These are phyloP conservation scores for Pandemis cinnamomeana DNA, from an alignment of 2,888 invertebrate genomes.

Conservation along the genomic window DNA sequence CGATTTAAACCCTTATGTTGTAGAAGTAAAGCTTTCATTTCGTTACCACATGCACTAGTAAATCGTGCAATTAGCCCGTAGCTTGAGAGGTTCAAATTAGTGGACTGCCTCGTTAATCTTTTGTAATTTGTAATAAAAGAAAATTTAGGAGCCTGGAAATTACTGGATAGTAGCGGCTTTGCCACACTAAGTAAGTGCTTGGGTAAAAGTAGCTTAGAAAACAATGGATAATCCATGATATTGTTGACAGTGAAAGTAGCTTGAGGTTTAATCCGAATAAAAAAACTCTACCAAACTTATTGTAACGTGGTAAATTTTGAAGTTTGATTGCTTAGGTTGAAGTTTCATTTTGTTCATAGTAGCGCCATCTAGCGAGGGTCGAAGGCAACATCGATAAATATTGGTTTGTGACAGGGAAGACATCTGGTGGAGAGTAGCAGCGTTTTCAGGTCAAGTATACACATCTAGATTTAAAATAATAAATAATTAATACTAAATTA, in stretches of 20 bases:
- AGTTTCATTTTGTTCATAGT: too few relatives aligned
- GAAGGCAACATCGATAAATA: too few relatives aligned
- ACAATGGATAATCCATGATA: not conserved
- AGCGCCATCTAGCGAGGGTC: too few relatives aligned
- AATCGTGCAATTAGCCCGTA: slow-evolving; percentile 40
- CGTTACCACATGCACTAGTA: slow-evolving; percentile 12
- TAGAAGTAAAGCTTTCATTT: slow-evolving; percentile 4
- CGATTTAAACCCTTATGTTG: not conserved
- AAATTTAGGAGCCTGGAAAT: slow-evolving; percentile 53
- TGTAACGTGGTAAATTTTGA: too few relatives aligned
- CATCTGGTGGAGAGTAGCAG: too few relatives aligned
- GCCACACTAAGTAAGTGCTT: not conserved
- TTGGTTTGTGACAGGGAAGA: too few relatives aligned
- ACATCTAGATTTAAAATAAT: too few relatives aligned
- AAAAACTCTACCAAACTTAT: not conserved
- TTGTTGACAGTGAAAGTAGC: not conserved
- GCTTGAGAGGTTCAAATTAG: slow-evolving; percentile 48
- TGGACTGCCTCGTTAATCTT: slow-evolving; percentile 54
- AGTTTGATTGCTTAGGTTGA: too few relatives aligned
- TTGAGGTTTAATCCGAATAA: not conserved
- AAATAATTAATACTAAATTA: too few relatives aligned
- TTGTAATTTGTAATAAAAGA: slow-evolving; percentile 53
- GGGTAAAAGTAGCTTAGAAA: not conserved
- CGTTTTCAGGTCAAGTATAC: too few relatives aligned
- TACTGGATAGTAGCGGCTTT: slow-evolving; percentile 39